Evolutionary conservation across 2,113 vertebrate species (phyloP).

Genomic region (Sclerurus mexicanus): DNA sequence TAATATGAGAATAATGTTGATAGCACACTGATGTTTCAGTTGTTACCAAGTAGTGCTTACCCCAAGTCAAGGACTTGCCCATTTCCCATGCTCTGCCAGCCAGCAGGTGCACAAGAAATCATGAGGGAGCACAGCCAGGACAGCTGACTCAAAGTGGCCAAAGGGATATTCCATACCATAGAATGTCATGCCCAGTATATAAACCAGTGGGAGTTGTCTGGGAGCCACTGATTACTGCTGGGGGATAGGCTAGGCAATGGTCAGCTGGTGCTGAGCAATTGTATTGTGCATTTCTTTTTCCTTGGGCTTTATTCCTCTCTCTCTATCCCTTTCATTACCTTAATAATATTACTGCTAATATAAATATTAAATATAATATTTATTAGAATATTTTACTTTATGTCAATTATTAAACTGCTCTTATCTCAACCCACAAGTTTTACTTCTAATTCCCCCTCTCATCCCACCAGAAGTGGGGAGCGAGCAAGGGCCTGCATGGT

Average conservation of each 20-base stretch:
- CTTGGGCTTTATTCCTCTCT: background rate
- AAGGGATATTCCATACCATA: background rate
- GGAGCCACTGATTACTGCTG: background rate
- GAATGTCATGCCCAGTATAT: no score
- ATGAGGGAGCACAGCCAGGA: background rate
- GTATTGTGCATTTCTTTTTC: background rate
- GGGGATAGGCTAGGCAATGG: no score
- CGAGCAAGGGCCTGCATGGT: background rate
- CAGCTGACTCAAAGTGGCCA: background rate
- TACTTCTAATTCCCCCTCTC: background rate
- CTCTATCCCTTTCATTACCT: no score
- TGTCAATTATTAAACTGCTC: background rate
- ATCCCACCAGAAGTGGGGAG: background rate
- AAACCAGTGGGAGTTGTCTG: background rate
- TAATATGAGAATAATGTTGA: background rate
- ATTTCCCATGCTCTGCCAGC: background rate
- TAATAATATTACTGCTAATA: no score
- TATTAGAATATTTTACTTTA: background rate
- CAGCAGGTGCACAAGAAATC: background rate
- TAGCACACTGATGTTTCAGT: background rate
- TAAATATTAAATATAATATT: background rate
- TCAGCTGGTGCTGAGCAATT: background rate
- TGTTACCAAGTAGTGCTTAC: background rate
- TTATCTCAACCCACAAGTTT: background rate
- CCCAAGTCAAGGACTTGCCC: background rate